Base-by-base conservation (phyloP, 2,113 vertebrate genomes). In the Micronycteris hirsuta region DNA sequence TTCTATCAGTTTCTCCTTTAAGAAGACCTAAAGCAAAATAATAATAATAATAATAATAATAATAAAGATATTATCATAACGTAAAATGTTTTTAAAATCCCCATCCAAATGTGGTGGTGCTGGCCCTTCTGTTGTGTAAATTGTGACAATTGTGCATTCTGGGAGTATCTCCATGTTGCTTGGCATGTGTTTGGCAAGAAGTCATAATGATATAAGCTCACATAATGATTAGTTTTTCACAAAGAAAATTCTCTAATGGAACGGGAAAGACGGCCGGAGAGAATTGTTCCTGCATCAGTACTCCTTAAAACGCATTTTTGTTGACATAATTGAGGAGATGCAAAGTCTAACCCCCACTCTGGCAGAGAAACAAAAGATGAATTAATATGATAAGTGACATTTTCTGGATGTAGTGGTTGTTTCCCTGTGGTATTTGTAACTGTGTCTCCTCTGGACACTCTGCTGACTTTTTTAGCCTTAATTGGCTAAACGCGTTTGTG, bases 331-430 rank as follows among this genome's bases (percentile, higher is more conserved):
- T 28, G 47, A 56, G 67, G 45, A 70, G 15, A 83, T 58, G 12
- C 58, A 80, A n/a, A 77, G 43, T 83, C 16, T 61, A 89, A 82
- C 7, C 54, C 33, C 4, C 19, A 47, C 45, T 83, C 68, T 88
- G 90, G 28, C 31, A 77, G n/a, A 81, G 58, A 92, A 96, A 67
- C 28, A 17, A 33, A 92, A 82, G 67, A 86, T 31, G 93, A 90
- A 81, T 92, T 94, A 85, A 89, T 82, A n/a, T 43, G 84, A 91
- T 88, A 54, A 88, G 43, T 88, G 20, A 22, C 82, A 78, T 85
- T 91, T 93, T 86, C 58, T 16, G 2, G 76, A 22, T 41, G 13
- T n/a, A 41, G 71, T 68, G 31, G 13, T 54, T 86, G 22, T 47
- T 94, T 96, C 83, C 70, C 31, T 45, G 31, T 80, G 22, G 74